Percentiles rank a stretch among this genome's conserved stretches.
Conservation (phyloP, 2,113 vertebrate species). For the Condylura cristata region DNA sequence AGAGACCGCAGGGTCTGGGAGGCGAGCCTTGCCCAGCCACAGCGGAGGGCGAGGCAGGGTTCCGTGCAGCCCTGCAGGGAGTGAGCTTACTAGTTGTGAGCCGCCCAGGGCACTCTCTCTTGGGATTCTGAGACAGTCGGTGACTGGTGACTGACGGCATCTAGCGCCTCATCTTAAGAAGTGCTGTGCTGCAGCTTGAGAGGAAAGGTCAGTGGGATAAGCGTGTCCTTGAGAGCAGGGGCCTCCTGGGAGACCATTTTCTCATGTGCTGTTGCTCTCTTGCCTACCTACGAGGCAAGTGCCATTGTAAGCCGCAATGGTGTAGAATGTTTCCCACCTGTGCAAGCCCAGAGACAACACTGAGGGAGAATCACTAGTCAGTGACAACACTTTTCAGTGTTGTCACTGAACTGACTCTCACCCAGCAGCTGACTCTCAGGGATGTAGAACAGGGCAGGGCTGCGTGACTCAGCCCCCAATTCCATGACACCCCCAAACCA, state of each 20-base stretch:
- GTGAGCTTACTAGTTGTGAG: neutral
- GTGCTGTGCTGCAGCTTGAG: neutral
- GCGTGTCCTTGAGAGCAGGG: neutral
- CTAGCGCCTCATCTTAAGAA: neutral
- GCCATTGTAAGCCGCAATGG: accelerated
- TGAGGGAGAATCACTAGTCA: neutral
- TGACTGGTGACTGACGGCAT: too few species aligned
- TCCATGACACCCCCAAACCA: neutral
- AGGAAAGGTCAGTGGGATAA: neutral
- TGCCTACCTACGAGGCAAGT: neutral
- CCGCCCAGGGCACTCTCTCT: too few species aligned
- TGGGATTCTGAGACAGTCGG: accelerated
- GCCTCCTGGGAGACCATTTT: neutral
- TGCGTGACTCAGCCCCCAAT: neutral
- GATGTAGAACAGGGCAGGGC: neutral
- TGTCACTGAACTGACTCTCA: too few species aligned
- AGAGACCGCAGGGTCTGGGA: too few species aligned
- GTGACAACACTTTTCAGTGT: neutral
- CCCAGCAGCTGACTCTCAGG: accelerated
- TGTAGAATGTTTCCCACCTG: neutral
- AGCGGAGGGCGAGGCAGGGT: neutral
- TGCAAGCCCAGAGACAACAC: too few species aligned
- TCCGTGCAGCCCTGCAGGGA: neutral
- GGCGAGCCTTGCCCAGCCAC: neutral
- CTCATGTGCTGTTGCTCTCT: neutral